Conservation (phyloP, 1,140 invertebrate genomes). For the Micrasema longulum region DNA sequence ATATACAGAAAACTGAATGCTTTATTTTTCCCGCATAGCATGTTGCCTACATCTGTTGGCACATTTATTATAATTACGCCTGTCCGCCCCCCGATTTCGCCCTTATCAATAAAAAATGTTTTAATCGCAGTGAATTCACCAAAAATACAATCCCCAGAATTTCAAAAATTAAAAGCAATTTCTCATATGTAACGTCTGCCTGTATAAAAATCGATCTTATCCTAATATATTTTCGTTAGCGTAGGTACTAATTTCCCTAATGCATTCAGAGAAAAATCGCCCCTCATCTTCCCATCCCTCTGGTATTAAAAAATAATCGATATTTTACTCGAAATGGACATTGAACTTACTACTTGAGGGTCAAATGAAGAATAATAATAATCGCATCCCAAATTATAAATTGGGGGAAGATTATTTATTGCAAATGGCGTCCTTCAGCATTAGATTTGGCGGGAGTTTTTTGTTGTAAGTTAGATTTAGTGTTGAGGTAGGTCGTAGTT, state of each 20-base stretch:
- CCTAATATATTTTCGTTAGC: too few relatives aligned
- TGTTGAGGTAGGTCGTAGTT: slow-evolving; percentile 18
- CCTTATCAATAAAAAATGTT: too few relatives aligned
- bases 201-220: too few relatives aligned
- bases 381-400: background rate
- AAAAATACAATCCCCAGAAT: background rate
- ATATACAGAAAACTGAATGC: too few relatives aligned
- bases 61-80: background rate
- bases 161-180: background rate
- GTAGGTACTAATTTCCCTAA: slow-evolving; percentile 31
- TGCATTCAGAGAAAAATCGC: slow-evolving; percentile 14
- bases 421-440: slow-evolving; percentile 7
- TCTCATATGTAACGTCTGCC: background rate
- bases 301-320: slow-evolving; percentile 28
- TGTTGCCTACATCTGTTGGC: too few relatives aligned
- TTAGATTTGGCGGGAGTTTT: background rate
- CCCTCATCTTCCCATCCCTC: slow-evolving; percentile 12
- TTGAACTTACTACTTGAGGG: slow-evolving; percentile 7
- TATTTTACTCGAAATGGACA: slow-evolving; percentile 6
- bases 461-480: background rate
- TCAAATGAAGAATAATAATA: slow-evolving; percentile 3
- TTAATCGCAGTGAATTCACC: background rate
- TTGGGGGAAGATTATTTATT: slow-evolving; percentile 7
- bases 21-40: too few relatives aligned
- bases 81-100: too few relatives aligned